Base-by-base conservation (phyloP, 1,140 invertebrate genomes). In the Elymnias hypermnestra region DNA sequence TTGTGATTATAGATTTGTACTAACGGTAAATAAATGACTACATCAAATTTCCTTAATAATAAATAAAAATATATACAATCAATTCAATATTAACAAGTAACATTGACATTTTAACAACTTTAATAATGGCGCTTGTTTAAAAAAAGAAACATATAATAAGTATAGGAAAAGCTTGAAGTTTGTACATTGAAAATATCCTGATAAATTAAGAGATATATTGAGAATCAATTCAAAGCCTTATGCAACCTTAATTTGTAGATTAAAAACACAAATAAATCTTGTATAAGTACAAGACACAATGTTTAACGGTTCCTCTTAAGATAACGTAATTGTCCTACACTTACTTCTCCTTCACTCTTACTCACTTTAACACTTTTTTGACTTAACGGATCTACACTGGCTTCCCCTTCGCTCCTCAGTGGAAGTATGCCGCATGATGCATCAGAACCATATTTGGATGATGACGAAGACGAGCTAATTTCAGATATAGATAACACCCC, bases 341-440 rank as follows among this genome's bases (percentile, higher is more conserved):
- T 78, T 15, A 75, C 47, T 72, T 87, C 83, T 21, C 83, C 85
- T 22, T 86, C 79, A 53, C 82, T 87, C 53, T 69, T 82, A 44
- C 47, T 71, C 17, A 54, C 37, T 31, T 57, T 60, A 12, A 49
- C 72, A 49, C 57, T 59, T 35, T 55, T 63, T 38, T 38, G 57
- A 36, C 42, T 54, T 36, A 31, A 54, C 33, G 62, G 66, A 35
- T 53, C 63, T 50, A 68, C 48, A 68, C 72, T 79, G 33, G 78
- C 21, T 54, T 87, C 73, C 15, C 79, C 83, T 52, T 87, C 69
- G 61, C 83, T 81, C 53, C 56, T 61, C 21, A 78, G 29, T 42
- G 72, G 71, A 43, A 77, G 18, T 37, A 76, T 56, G 33, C 50
- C 46, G 26, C 55, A 46, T 15, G 66, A 70, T 3, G 53, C 22